Base-by-base conservation (phyloP, 2,888 invertebrate genomes). In the Yponomeuta malinellus region DNA sequence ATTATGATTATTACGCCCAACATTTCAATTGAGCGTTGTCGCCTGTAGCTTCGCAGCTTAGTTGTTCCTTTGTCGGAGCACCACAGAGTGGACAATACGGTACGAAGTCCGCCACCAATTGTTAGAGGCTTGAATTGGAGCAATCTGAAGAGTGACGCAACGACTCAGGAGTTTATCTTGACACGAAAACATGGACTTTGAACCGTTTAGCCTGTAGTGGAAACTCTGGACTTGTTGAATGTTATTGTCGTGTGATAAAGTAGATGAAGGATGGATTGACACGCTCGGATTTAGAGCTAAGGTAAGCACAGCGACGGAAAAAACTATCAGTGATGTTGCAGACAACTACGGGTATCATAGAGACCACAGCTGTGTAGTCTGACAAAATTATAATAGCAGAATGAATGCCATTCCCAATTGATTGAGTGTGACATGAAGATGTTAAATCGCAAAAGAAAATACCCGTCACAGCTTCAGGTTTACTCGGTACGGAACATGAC, bases 41-140 rank as follows among this genome's bases (percentile, higher is more conserved):
- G 52, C 15, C 52, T 15, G 52, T 59, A 9, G 12, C 12, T 5
- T 59, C 52, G 15, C 52, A 33, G 72, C 71, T 72, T 74, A 77
- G 63, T 72, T 73, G 76, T 70, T 78, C 63, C 67, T 37, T 71
- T 71, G 67, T 71, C 31, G 63, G 72, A 74, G 70, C 73, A 78
- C 74, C 78, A 78, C 74, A 74, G 75, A 72, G 72, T 74, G 75
- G 74, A 87, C 84, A 86, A 87, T 83, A 72, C 59, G 71, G 83
- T 75, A 66, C 84, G 76, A 87, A 88, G 88, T 89, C 84, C 87
- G 80, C 72, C 68, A 76, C 76, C 84, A 84, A 87, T 87, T 86
- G 82, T 78, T 72, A 72, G 65, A 59, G 52, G 43, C 68, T n/a
- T n/a, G 37, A 15, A 52, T 23, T 52, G 69, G 68, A 69, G 69